Evolutionary conservation across 2,113 vertebrate species (phyloP).

Genomic region (Psilopsiagon aurifrons): DNA sequence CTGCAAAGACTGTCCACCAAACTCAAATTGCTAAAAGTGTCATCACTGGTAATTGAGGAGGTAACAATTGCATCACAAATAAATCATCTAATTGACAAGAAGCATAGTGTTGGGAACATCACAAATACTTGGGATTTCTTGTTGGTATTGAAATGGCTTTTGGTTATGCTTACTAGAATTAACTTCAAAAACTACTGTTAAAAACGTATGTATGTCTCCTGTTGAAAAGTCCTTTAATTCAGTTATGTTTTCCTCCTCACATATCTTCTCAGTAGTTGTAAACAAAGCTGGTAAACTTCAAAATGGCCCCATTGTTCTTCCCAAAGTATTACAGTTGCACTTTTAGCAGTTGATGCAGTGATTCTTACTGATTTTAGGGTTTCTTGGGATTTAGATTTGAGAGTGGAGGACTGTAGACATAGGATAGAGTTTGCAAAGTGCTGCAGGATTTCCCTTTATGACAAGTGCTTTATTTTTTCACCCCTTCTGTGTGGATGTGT

Average conservation of each 20-base stretch:
- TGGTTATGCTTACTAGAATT: neutral
- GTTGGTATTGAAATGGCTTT: neutral
- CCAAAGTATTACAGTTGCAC: neutral
- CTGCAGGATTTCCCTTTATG: neutral
- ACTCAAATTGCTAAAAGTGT: neutral
- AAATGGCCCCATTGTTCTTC: neutral
- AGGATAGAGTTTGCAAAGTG: neutral
- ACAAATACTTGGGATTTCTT: neutral
- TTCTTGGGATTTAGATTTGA: neutral
- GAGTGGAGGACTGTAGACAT: neutral
- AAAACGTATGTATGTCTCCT: neutral
- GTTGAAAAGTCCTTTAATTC: neutral
- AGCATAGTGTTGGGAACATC: neutral
- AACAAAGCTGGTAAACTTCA: neutral
- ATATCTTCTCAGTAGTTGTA: neutral
- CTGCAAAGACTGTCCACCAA: neutral
- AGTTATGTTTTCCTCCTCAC: neutral
- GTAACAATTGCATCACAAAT: neutral
- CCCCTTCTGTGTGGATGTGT: neutral
- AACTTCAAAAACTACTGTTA: neutral
- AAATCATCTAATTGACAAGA: neutral
- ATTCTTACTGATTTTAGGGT: neutral
- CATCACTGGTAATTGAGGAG: neutral
- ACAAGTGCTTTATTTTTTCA: neutral
- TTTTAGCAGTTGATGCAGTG: neutral